Percentiles rank a stretch among this genome's conserved stretches.
Conservation (phyloP, 1,140 invertebrate genomes). For the Zaprionus kolodkinae region DNA sequence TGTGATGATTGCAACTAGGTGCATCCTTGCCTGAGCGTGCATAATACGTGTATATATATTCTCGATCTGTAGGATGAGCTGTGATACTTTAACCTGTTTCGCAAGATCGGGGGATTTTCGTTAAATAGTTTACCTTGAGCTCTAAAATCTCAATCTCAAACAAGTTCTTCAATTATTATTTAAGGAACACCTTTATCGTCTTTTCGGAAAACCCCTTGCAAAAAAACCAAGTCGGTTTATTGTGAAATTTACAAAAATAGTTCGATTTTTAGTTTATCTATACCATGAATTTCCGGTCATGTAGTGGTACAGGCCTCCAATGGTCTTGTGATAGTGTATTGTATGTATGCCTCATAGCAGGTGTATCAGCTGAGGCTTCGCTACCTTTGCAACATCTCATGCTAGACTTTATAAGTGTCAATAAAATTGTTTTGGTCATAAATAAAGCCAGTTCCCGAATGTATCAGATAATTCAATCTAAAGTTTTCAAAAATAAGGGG, state of each 20-base stretch:
- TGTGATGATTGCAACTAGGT: neutral
- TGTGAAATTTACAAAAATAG: neutral
- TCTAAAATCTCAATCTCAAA: too few relatives aligned
- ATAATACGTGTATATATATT: neutral
- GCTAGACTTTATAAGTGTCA: constrained; percentile 14
- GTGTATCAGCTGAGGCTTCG: constrained; percentile 19
- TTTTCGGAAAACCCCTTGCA: neutral
- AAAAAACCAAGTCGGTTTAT: neutral
- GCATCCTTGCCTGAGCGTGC: neutral
- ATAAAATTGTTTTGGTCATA: constrained; percentile 16
- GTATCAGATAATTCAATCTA: constrained; percentile 9
- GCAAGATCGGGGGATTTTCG: too few relatives aligned
- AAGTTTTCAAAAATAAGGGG: neutral
- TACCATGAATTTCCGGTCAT: neutral
- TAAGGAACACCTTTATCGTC: neutral
- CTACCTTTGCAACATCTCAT: constrained; percentile 20
- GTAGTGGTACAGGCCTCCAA: neutral
- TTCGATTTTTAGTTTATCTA: neutral
- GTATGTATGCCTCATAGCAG: constrained; percentile 8
- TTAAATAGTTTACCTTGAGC: too few relatives aligned
- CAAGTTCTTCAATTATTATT: too few relatives aligned
- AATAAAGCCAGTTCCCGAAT: neutral
- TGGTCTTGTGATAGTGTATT: neutral
- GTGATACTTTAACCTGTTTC: neutral
- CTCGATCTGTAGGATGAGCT: neutral